These are phyloP conservation scores for Crocuta crocuta DNA, from an alignment of 2,113 vertebrate genomes.

Conservation along the genomic window DNA sequence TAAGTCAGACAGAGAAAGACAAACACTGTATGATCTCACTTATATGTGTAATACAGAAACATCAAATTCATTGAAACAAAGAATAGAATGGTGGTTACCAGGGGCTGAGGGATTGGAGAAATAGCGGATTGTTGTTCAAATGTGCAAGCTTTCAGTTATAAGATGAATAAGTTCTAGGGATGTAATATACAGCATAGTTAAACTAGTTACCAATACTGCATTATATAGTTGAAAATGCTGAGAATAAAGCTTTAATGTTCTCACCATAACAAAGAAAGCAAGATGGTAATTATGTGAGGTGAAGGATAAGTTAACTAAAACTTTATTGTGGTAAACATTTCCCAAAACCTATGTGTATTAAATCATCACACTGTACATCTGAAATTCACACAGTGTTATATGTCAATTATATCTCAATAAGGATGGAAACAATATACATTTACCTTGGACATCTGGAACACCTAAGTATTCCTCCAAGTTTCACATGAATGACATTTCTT, in stretches of 20 bases:
- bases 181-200: not conserved
- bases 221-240: not conserved
- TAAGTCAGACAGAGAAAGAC: not conserved
- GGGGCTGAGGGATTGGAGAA: not conserved
- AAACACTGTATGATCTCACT: not conserved
- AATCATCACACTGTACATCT: not conserved
- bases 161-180: not conserved
- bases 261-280: not conserved
- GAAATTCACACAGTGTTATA: not conserved
- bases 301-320: not conserved
- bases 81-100: not conserved
- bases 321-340: not conserved
- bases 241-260: not conserved
- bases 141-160: not conserved
- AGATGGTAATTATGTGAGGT: not conserved
- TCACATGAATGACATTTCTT: slow-evolving; percentile 43
- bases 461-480: not conserved
- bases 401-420: not conserved
- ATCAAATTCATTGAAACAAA: not conserved
- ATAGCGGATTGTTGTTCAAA: not conserved
- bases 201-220: not conserved
- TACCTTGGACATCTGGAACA: not conserved
- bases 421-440: not conserved
- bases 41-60: not conserved
- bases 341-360: not conserved